Evolutionary conservation across 2,113 vertebrate genomes (phyloP).

Genomic region (Corythoichthys haematopterus): DNA sequence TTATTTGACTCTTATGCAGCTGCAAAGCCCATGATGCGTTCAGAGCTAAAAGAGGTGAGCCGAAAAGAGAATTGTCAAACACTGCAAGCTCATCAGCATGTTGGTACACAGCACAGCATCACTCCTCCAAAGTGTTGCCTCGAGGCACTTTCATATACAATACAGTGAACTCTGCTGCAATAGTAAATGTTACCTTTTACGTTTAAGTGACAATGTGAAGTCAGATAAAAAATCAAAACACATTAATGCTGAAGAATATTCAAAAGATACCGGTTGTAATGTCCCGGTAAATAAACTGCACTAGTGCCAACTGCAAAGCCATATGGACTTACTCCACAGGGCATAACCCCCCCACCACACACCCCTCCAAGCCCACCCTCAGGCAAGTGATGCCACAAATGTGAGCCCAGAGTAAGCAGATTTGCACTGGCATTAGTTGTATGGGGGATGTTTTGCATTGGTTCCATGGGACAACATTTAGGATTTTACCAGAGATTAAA

Average conservation of each 20-base stretch:
- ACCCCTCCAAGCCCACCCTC: conserved; percentile 22
- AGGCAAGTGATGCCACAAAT: conserved; percentile 30
- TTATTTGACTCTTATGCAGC: conserved; percentile 40
- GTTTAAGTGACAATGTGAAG: conserved; percentile 20
- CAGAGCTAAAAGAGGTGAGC: conserved; percentile 17
- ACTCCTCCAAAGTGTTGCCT: conserved; percentile 27
- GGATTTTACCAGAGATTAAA: conserved; percentile 48
- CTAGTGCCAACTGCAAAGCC: conserved; percentile 65
- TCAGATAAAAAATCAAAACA: not conserved
- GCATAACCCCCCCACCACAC: conserved; percentile 9
- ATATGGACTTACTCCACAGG: conserved; percentile 65
- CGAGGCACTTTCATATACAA: conserved; percentile 10
- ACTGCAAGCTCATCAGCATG: conserved; percentile 31
- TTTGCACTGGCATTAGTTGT: conserved; percentile 50
- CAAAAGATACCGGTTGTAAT: conserved; percentile 34
- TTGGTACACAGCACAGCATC: conserved; percentile 24
- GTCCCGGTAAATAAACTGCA: conserved; percentile 46
- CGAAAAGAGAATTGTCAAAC: conserved; percentile 11
- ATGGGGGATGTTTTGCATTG: conserved; percentile 25
- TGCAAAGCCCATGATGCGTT: conserved; percentile 31
- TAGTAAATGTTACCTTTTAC: conserved; percentile 32
- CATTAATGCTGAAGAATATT: not conserved
- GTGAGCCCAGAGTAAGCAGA: conserved; percentile 60
- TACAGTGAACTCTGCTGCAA: conserved; percentile 26
- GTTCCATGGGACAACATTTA: conserved; percentile 33